phyloP scores from a whole-genome alignment of 2,797 vertebrate species.

The Amblyopsis hoosieri region DNA sequence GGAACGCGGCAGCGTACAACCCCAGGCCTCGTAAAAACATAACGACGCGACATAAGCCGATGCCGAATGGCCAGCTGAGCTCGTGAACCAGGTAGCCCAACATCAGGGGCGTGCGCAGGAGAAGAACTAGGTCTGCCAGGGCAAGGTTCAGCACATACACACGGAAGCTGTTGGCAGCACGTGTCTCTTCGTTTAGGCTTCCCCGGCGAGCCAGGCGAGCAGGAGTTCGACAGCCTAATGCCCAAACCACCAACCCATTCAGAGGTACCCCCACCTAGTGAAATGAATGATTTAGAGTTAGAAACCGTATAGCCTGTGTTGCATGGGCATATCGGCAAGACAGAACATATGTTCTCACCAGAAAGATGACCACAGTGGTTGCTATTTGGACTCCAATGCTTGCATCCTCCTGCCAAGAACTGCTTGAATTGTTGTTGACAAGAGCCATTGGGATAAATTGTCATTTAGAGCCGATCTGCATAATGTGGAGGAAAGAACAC shows the following conservation, averaged over 20 bases:
- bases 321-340: background rate
- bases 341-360: slow-evolving; percentile 53
- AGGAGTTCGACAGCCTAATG: slow-evolving; percentile 53
- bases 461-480: background rate
- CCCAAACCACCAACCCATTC: slow-evolving; percentile 80
- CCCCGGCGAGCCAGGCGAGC: slow-evolving; percentile 51
- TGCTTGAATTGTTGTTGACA: slow-evolving; percentile 6
- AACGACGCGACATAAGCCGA: slow-evolving; percentile 51
- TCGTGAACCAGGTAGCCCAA: slow-evolving; percentile 65
- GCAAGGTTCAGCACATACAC: slow-evolving; percentile 81
- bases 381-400: slow-evolving; percentile 59
- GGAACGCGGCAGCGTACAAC: slow-evolving; percentile 76
- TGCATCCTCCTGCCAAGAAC: slow-evolving; percentile 5
- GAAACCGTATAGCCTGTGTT: background rate
- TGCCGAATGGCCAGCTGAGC: slow-evolving; percentile 73
- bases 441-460: slow-evolving; percentile 25
- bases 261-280: slow-evolving; percentile 70
- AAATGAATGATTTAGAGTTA: slow-evolving; percentile 9
- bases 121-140: slow-evolving; percentile 76
- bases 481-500: slow-evolving; percentile 1
- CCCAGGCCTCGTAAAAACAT: slow-evolving; percentile 78
- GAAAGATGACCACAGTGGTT: slow-evolving; percentile 63
- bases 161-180: slow-evolving; percentile 75
- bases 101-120: slow-evolving; percentile 75
- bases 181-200: slow-evolving; percentile 50